Evolutionary conservation across 2,113 vertebrate genomes (phyloP), one percentile per base, ranked within the genome.

Genomic region (Etheostoma spectabile): DNA sequence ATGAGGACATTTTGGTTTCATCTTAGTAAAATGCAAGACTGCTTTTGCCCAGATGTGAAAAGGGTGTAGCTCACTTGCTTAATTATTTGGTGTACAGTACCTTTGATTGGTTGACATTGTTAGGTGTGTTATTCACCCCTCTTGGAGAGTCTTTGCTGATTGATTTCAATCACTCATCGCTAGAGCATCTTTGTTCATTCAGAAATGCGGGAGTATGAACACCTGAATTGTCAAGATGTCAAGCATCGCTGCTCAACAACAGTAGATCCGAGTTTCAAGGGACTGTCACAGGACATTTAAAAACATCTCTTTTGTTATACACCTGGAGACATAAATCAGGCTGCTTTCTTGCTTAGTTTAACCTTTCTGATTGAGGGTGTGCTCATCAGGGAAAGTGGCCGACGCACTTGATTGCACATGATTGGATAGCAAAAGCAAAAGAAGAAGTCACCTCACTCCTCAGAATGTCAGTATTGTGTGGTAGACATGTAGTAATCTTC

Each of bases 331-430:
- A n/a, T 24, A 22, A 22, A 35, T 73, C 59, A 38, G 68, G n/a
- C 45, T 33, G 48, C 12, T 55, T 27, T 51, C 21, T 35, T 11
- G 21, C n/a, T 61, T 61, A 14, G n/a, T 77, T 55, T 45, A 59
- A 63, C 49, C 74, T 73, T 57, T 85, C 33, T 73, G 74, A 53
- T 67, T 46, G 46, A 66, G 46, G 22, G 16, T 19, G 35, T 22
- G 55, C 67, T 79, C 30, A 68, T 85, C 78, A 81, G 51, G 5
- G 22, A 35, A 46, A 57, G 63, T 73, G 53, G 74, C 52, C 18
- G 21, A 38, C n/a, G 55, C 38, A 64, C 57, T 7, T 76, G 49
- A 52, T 51, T 83, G 48, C 59, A 18, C 63, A 45, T 70, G 52
- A 79, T 68, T 24, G 45, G 22, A 46, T 22, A 55, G 22, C 22